Evolutionary conservation across 2,888 invertebrate genomes (phyloP).

Genomic region (Meta bourneti): DNA sequence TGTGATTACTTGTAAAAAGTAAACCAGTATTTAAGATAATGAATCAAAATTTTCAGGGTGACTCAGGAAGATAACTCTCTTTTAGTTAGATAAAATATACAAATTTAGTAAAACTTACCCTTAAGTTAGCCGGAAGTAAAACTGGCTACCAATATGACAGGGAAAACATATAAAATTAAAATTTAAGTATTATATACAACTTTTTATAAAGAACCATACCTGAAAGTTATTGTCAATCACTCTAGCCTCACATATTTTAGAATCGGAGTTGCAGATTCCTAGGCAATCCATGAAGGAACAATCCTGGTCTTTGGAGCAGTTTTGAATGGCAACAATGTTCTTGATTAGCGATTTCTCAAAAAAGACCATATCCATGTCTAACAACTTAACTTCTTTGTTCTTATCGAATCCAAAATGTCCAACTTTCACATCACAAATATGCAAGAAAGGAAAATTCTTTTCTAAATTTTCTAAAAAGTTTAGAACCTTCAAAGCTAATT

Average conservation of each 20-base stretch:
- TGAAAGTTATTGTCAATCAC: slow-evolving; percentile 86
- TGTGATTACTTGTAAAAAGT: no score
- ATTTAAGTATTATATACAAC: no score
- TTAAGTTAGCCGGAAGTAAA: no score
- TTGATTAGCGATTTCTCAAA: slow-evolving; percentile 82
- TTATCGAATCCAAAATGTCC: slow-evolving; percentile 85
- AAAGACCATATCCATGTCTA: slow-evolving; percentile 85
- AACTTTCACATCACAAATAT: slow-evolving; percentile 86
- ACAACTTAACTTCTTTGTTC: slow-evolving; percentile 81
- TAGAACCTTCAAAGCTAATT: slow-evolving; percentile 83
- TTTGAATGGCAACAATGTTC: slow-evolving; percentile 75
- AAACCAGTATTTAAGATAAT: no score
- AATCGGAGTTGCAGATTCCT: slow-evolving; percentile 84
- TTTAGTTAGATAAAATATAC: no score
- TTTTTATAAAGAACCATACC: slow-evolving; percentile 80
- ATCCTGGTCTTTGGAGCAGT: slow-evolving; percentile 84
- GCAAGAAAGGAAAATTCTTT: slow-evolving; percentile 84
- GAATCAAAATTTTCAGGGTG: no score
- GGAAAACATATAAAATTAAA: no score
- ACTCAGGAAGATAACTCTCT: no score
- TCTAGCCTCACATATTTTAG: slow-evolving; percentile 83
- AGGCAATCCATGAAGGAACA: slow-evolving; percentile 87
- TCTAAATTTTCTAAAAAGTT: slow-evolving; percentile 85
- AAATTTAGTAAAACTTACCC: no score
- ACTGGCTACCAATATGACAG: no score